A percentile compares a stretch with the other conserved stretches of the same genome.
These are phyloP conservation scores for Chaetophractus vellerosus DNA, from an alignment of 2,797 vertebrate genomes.

Conservation along the genomic window DNA sequence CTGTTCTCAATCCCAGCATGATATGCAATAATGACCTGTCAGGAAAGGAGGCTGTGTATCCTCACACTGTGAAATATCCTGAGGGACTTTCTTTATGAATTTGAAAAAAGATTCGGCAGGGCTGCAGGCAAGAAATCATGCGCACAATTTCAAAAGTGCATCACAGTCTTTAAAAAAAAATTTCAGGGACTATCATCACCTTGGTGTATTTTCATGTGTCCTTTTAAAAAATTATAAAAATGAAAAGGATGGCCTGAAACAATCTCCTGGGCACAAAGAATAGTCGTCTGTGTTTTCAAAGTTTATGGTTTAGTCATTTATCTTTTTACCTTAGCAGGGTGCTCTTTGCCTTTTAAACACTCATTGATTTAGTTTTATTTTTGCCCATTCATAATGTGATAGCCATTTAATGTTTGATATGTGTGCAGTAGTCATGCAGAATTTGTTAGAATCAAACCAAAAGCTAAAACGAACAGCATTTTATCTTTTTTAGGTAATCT, in stretches of 20 bases:
- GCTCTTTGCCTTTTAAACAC: slow-evolving; percentile 78
- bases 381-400: slow-evolving; percentile 65
- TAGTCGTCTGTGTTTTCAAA: slow-evolving; percentile 69
- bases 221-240: slow-evolving; percentile 82
- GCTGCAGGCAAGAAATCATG: slow-evolving; percentile 89
- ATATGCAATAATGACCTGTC: slow-evolving; percentile 94
- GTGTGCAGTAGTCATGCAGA: neutral
- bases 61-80: slow-evolving; percentile 92
- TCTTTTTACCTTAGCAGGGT: slow-evolving; percentile 74
- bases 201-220: slow-evolving; percentile 81
- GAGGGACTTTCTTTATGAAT: slow-evolving; percentile 92
- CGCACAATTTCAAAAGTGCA: slow-evolving; percentile 90
- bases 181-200: slow-evolving; percentile 73
- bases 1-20: slow-evolving; percentile 88
- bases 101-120: slow-evolving; percentile 90
- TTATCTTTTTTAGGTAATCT: neutral
- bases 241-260: slow-evolving; percentile 76
- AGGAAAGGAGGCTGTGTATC: slow-evolving; percentile 89
- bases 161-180: slow-evolving; percentile 22
- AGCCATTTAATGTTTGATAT: slow-evolving; percentile 36
- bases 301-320: slow-evolving; percentile 66
- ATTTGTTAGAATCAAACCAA: slow-evolving; percentile 52
- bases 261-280: slow-evolving; percentile 53
- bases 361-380: slow-evolving; percentile 75
- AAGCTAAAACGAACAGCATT: neutral